Evolutionary conservation across 2,113 vertebrate genomes (phyloP), one percentile per base, ranked within the genome.

Genomic region (Barbus barbus): DNA sequence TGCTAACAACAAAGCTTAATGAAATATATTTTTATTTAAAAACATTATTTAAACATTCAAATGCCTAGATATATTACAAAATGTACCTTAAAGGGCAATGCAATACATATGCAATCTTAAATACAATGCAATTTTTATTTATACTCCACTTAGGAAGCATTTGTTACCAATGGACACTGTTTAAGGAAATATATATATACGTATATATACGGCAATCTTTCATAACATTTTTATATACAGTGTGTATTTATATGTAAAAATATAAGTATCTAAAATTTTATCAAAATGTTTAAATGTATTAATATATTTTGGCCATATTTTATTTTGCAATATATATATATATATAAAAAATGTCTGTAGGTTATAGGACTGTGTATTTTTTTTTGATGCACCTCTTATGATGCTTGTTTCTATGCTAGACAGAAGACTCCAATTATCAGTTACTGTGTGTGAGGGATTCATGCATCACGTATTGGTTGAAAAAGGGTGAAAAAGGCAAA

Each of bases 401-500:
- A 83, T 78, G 4, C 18, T 82, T 82, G 44, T 58, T 84, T 46
- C 56, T 61, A 28, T 77, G 51, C 74, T 69, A 24, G 36, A 51
- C 20, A 77, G 44, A 74, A 78, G 75, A 79, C 51, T 33, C 60
- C 72, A 84, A 81, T 86, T 84, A 86, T 83, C 81, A 80, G 44
- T 84, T 33, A 69, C 78, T 84, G 26, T 6, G 60, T 51, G 31
- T 56, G 63, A 61, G 71, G 60, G 46, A 78, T 74, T 78, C 44
- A 67, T 83, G 67, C 56, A 78, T 28, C 44, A 9, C n/a, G 28
- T 75, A 26, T 67, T 53, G 56, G 65, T 44, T 83, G 80, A 83
- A 58, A 38, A 41, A 31, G 8, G 46, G 56, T 33, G 9, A 2
- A 0, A 12, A 41, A 44, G 56, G 22, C 22, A 28, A 76, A 61